Evolutionary conservation across 2,888 invertebrate genomes (phyloP).

Genomic region (Microplitis manilae): DNA sequence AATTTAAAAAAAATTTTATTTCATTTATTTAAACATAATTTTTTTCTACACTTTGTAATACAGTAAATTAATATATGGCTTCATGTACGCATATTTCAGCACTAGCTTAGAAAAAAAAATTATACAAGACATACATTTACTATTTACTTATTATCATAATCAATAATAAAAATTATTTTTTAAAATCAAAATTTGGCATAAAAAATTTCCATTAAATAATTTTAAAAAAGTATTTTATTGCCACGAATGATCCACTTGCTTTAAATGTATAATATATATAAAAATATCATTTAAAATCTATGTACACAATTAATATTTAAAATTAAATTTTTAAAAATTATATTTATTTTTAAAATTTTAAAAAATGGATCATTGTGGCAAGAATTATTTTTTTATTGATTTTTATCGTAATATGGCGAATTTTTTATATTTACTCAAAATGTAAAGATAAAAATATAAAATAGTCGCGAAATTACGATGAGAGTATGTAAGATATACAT

Average conservation of each 20-base stretch:
- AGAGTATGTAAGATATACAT: background rate
- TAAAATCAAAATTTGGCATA: conserved; percentile 28
- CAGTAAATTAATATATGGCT: background rate
- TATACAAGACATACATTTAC: background rate
- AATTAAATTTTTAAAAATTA: background rate
- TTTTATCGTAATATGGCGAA: conserved; percentile 25
- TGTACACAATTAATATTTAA: conserved; percentile 5
- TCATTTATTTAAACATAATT: background rate
- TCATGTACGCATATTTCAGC: conserved; percentile 7
- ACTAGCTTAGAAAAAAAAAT: background rate
- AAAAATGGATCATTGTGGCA: conserved; percentile 35
- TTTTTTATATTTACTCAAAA: conserved; percentile 9
- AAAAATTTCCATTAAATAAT: background rate
- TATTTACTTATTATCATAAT: conserved; percentile 16
- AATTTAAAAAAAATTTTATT: no score
- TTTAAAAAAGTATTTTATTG: background rate
- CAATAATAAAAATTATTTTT: conserved; percentile 15
- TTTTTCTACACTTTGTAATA: background rate
- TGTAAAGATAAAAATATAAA: background rate
- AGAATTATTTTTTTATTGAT: conserved; percentile 11
- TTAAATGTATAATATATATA: background rate
- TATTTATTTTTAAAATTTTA: background rate
- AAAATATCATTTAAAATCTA: background rate
- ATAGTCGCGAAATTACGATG: background rate
- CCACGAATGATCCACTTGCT: conserved; percentile 14